Evolutionary conservation across 1,140 invertebrate genomes (phyloP), one percentile per base, ranked within the genome.

Genomic region (Melitaea cinxia): DNA sequence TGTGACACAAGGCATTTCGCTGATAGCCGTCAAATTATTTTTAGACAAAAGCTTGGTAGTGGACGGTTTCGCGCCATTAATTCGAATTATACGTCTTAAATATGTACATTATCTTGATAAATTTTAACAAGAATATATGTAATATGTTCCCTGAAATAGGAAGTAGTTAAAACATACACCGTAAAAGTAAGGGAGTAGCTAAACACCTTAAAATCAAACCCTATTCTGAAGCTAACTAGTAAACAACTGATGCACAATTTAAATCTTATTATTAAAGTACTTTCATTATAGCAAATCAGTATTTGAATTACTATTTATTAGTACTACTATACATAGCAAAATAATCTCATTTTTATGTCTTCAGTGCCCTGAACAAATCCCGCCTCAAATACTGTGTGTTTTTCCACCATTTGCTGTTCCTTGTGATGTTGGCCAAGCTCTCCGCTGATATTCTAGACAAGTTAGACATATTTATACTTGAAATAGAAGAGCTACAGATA

Each of bases 381-480:
- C 94, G 97, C 83, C 93, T 98, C 76, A 97, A 97, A 88, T 96
- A 95, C 88, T 97, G 96, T 91, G 96, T 98, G 91, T 97, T 97
- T 92, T 96, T 97, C 91, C 98, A 99, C 87, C 95, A 96, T 82
- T 88, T 98, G 52, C 92, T 99, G 64, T 97, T 98, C 83, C 94
- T 98, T 85, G 93, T 95, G 63, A 98, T 99, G 96, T 87, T 98
- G 78, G 94, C 96, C 55, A 99, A 99, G 91, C 91, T 99, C 71
- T 96, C 95, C 47, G 96, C 97, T 35, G 97, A 98, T 88, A 96
- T 98, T 78, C 93, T 98, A 78, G 97, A 98, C 91, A 94, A 94
- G 87, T 93, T 98, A 77, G 97, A 98, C 89, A 96, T 98, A 87
- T 98, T 98, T 91, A 96, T 98, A 77, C 92, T 98, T 80, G 96